phyloP scores from a whole-genome alignment of 2,888 invertebrate species.

The Dasysyrphus tricinctus region DNA sequence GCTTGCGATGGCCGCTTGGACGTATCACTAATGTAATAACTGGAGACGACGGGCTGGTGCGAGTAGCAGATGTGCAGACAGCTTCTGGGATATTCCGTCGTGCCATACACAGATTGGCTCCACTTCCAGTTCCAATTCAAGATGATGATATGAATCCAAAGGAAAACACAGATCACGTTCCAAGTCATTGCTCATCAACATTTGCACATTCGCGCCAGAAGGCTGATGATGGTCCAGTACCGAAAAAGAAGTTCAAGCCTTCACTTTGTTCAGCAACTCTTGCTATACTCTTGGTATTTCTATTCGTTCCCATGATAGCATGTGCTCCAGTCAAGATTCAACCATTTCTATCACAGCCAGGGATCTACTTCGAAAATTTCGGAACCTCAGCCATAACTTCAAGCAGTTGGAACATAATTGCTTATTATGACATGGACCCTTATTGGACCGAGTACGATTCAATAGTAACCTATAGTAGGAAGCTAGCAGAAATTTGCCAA shows the following conservation, averaged over 20 bases:
- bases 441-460: too few relatives aligned
- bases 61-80: constrained; percentile 46
- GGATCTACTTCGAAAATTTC: too few relatives aligned
- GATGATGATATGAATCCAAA: not conserved
- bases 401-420: too few relatives aligned
- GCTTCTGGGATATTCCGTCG: constrained; percentile 22
- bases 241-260: constrained; percentile 12
- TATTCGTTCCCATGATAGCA: not conserved
- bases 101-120: constrained; percentile 43
- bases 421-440: too few relatives aligned
- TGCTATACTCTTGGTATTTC: not conserved
- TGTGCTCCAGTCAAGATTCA: not conserved
- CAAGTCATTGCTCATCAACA: not conserved
- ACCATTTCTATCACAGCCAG: too few relatives aligned
- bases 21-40: not conserved
- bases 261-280: not conserved
- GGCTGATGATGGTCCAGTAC: not conserved
- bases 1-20: constrained; percentile 40
- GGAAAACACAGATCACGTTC: too few relatives aligned
- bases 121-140: constrained; percentile 11
- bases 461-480: too few relatives aligned
- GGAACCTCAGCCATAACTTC: too few relatives aligned
- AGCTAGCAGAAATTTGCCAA: too few relatives aligned
- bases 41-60: constrained; percentile 34
- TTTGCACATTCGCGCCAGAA: not conserved